Evolutionary conservation across 2,113 vertebrate genomes (phyloP).

Genomic region (Parus major): DNA sequence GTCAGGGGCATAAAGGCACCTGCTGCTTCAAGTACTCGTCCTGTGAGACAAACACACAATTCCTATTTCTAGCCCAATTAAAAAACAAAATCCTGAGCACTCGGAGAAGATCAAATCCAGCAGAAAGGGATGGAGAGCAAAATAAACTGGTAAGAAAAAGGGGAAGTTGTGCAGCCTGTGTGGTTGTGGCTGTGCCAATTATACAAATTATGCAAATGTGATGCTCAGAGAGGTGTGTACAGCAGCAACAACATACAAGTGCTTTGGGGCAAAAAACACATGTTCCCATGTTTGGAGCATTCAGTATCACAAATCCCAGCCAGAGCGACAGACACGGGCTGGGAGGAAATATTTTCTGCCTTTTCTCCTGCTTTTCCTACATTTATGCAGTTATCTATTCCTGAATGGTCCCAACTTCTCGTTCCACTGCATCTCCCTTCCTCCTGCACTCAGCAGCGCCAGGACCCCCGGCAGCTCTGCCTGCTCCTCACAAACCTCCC

Average conservation of each 20-base stretch:
- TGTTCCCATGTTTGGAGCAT: background rate
- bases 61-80: background rate
- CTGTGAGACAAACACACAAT: background rate
- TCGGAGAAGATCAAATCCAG: background rate
- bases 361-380: background rate
- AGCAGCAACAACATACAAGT: background rate
- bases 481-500: accelerated
- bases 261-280: background rate
- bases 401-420: background rate
- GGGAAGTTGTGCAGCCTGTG: background rate
- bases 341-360: background rate
- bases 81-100: background rate
- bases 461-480: accelerated
- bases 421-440: background rate
- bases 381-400: background rate
- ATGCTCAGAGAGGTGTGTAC: background rate
- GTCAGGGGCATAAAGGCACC: background rate
- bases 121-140: background rate
- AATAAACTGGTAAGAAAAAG: background rate
- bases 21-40: background rate
- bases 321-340: background rate
- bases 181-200: background rate
- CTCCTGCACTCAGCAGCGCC: accelerated
- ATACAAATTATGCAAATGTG: background rate
- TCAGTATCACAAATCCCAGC: background rate